Conservation (phyloP, 2,797 vertebrate species). For the Scolopax rusticola region DNA sequence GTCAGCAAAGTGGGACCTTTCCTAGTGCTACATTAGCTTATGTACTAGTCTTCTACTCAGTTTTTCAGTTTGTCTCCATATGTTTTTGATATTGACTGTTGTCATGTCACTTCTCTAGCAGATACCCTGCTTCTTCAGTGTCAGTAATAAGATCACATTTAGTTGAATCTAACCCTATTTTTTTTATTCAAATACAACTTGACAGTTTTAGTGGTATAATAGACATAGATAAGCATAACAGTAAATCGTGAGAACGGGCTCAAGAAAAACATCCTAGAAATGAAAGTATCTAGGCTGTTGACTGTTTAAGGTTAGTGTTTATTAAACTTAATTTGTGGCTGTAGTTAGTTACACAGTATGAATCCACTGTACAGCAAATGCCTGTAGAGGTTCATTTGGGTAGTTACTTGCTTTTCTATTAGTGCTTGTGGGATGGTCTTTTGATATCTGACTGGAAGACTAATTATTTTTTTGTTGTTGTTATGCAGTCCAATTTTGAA, state of each 20-base stretch:
- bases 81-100: neutral
- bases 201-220: neutral
- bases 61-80: neutral
- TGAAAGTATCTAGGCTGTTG: neutral
- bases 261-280: neutral
- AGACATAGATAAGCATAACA: neutral
- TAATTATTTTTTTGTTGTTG: neutral
- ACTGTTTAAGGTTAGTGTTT: neutral
- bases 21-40: neutral
- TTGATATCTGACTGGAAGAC: neutral
- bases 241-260: neutral
- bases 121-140: neutral
- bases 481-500: neutral
- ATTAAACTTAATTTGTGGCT: neutral
- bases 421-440: neutral
- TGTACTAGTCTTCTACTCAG: neutral
- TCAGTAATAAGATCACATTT: neutral
- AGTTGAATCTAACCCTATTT: neutral
- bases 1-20: neutral
- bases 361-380: neutral
- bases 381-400: neutral
- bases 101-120: neutral
- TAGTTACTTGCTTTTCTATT: neutral
- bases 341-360: rapidly evolving
- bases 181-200: neutral